phyloP scores from a whole-genome alignment of 2,888 invertebrate species.

The Tineola bisselliella region DNA sequence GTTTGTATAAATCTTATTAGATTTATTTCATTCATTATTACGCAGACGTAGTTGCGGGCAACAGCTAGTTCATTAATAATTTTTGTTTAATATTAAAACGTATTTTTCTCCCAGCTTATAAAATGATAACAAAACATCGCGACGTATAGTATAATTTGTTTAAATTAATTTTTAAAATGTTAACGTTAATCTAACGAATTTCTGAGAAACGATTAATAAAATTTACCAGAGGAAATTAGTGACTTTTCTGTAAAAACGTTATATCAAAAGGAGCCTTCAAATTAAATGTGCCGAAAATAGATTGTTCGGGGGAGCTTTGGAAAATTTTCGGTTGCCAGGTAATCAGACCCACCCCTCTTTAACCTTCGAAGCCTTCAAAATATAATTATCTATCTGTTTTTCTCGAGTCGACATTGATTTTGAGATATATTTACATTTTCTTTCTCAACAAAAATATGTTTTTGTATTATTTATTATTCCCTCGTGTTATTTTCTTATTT shows the following conservation, averaged over 20 bases:
- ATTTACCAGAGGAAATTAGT: constrained; percentile 6
- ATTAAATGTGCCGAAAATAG: not conserved
- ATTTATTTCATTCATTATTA: too few relatives aligned
- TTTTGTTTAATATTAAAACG: too few relatives aligned
- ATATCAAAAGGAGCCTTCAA: not conserved
- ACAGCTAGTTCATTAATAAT: too few relatives aligned
- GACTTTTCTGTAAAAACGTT: constrained; percentile 5
- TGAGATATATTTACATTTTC: not conserved
- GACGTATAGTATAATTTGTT: not conserved
- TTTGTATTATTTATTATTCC: not conserved
- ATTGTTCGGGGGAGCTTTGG: not conserved
- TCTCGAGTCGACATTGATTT: not conserved
- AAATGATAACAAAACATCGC: not conserved
- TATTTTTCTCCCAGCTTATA: too few relatives aligned
- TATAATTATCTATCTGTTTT: not conserved
- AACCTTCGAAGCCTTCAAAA: not conserved
- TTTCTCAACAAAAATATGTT: not conserved
- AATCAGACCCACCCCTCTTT: not conserved
- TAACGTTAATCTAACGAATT: not conserved
- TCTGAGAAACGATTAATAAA: not conserved
- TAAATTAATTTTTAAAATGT: not conserved
- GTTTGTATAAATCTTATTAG: too few relatives aligned
- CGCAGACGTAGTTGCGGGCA: too few relatives aligned
- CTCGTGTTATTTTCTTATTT: not conserved
- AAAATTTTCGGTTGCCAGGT: constrained; percentile 8